Base-by-base conservation (phyloP, 2,797 vertebrate genomes). In the Gallinago stenura region DNA sequence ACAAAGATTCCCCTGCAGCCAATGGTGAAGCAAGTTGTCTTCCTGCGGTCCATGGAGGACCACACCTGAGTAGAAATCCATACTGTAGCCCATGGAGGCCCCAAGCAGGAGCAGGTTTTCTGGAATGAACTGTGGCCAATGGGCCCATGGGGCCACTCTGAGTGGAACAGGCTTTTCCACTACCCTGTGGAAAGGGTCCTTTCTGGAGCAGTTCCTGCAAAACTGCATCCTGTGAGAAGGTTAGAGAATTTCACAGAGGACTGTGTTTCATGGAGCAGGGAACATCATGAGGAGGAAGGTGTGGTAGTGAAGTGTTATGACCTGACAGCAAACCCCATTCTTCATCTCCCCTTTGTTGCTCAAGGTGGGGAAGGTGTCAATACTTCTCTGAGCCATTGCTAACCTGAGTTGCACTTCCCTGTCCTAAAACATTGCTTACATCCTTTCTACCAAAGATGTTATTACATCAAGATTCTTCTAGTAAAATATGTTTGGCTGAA, bases 301-400 rank as follows among this genome's bases (percentile, higher is more conserved):
- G 22, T 37, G 10, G 15, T 31, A 61, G 22, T 4, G 14, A 22
- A 56, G 4, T 56, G 10, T 16, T 61, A 41, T 11, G 33, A 51
- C 1, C 17, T 62, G 20, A 64, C 6, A 75, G 6, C 2, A 86
- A 88, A 83, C 64, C 10, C 2, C 30, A 43, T 72, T 73, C 19
- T 21, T 14, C 9, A 30, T 17, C 12, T 4, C 3, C 22, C 1
- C 12, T 35, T 13, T 41, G 39, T 41, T 7, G 1, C 30, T 35
- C 2, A 2, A 26, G 30, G 12, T 41, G 13, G 7, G 8, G 8
- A 5, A 56, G 24, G 37, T 39, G 37, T 39, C 37, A 39, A 39
- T 39, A 12, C 37, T 39, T 39, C 37, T 39, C 37, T 12, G 37
- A 39, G 37, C 37, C 37, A 39, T 39, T 39, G 37, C 37, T 39